Evolutionary conservation across 2,113 vertebrate genomes (phyloP).

Genomic region (Taxidea taxus): DNA sequence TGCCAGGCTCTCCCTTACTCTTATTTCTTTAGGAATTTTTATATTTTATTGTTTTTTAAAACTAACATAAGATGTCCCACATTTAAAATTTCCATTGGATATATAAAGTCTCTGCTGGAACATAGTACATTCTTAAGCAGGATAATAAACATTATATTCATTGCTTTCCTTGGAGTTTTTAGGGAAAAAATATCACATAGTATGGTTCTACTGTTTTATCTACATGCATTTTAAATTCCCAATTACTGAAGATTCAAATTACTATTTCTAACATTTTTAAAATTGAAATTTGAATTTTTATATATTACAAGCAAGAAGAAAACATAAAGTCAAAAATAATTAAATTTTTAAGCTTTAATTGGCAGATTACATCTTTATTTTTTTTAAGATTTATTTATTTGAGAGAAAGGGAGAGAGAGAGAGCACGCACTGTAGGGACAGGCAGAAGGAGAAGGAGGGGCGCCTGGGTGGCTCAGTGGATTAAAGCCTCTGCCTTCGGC

Average conservation of each 20-base stretch:
- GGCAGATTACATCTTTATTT: background rate
- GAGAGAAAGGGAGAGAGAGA: background rate
- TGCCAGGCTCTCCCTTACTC: background rate
- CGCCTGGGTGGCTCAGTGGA: no score
- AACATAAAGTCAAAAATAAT: background rate
- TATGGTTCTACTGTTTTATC: background rate
- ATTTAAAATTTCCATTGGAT: background rate
- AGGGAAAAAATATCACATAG: background rate
- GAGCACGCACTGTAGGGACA: background rate
- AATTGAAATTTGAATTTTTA: background rate
- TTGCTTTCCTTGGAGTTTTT: background rate
- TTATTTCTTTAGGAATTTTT: background rate
- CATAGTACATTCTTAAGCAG: background rate
- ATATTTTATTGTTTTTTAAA: background rate
- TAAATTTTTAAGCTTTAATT: background rate
- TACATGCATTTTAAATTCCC: background rate
- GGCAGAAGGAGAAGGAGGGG: background rate
- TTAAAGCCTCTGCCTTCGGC: no score
- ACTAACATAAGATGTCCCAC: background rate
- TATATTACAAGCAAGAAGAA: background rate
- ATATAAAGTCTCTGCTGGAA: background rate
- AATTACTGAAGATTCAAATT: background rate
- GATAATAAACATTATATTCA: background rate
- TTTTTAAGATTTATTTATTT: background rate
- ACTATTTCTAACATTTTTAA: slow-evolving; percentile 16